Percentiles rank a stretch among this genome's conserved stretches.
These are phyloP conservation scores for Parasteatoda tepidariorum DNA, from an alignment of 1,140 invertebrate genomes.

Conservation along the genomic window DNA sequence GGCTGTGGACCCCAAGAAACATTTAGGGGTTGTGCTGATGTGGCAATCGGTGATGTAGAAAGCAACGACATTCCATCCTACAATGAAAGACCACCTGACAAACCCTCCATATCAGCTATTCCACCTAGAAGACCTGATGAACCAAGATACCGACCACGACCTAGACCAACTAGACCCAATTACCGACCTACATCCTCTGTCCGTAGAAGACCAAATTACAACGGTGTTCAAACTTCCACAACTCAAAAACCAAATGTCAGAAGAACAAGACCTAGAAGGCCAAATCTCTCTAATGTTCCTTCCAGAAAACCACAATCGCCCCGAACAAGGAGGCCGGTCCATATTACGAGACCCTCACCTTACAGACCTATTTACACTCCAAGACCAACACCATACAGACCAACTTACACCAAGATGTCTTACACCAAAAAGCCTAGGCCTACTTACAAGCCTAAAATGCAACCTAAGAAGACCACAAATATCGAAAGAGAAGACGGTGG, in stretches of 20 bases:
- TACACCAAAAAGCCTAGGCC: conserved; percentile 49
- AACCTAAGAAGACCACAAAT: conserved; percentile 13
- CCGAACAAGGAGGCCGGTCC: background rate
- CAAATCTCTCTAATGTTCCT: background rate
- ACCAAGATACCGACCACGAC: background rate
- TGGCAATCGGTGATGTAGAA: conserved; percentile 54
- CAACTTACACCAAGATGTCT: conserved; percentile 4
- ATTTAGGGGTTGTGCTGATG: conserved; percentile 62
- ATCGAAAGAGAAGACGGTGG: conserved; percentile 23
- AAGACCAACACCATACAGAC: conserved; percentile 39
- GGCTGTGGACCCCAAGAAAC: conserved; percentile 63
- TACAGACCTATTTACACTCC: conserved; percentile 48
- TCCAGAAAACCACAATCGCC: background rate
- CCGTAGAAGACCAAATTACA: background rate
- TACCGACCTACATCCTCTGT: background rate
- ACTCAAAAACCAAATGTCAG: background rate
- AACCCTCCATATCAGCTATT: conserved; percentile 38
- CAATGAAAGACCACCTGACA: conserved; percentile 2
- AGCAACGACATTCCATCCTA: conserved; percentile 32
- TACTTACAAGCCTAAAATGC: background rate
- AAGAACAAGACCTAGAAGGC: background rate
- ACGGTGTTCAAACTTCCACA: background rate
- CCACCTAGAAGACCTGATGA: conserved; percentile 19
- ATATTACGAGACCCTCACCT: conserved; percentile 8
- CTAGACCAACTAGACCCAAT: conserved; percentile 17